Conservation (phyloP, 92 coral and sea anemone genomes). For the Zoanthus sansibaricus region DNA sequence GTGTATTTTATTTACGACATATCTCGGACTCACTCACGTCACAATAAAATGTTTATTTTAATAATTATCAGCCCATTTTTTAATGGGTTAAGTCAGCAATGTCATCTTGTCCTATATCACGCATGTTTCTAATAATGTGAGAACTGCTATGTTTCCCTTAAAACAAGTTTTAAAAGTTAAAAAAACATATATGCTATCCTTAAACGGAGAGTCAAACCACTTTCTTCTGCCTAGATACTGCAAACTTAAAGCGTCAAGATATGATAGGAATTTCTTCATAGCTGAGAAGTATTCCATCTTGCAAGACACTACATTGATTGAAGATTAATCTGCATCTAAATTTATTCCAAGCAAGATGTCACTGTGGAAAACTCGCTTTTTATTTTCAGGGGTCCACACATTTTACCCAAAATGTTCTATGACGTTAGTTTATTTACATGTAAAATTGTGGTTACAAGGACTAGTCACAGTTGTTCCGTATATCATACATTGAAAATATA, state of each 20-base stretch:
- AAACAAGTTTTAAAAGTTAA: slow-evolving; percentile 31
- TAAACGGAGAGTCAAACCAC: slow-evolving; percentile 49
- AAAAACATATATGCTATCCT: slow-evolving; percentile 35
- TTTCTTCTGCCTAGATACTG: slow-evolving; percentile 32
- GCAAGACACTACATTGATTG: not conserved
- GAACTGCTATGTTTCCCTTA: slow-evolving; percentile 36
- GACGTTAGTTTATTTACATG: slow-evolving; percentile 92
- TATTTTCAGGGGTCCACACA: not conserved
- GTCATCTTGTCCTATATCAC: not conserved
- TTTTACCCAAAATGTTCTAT: slow-evolving; percentile 42
- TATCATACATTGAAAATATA: slow-evolving; percentile 66
- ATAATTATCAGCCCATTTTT: slow-evolving; percentile 30
- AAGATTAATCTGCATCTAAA: not conserved
- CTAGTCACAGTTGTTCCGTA: slow-evolving; percentile 64
- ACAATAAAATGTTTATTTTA: slow-evolving; percentile 11
- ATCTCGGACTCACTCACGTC: slow-evolving; percentile 35
- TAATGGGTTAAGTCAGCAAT: slow-evolving; percentile 32
- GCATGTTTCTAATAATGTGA: slow-evolving; percentile 15
- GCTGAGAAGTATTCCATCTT: not conserved
- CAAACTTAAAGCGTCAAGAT: slow-evolving; percentile 43
- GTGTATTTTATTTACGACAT: slow-evolving; percentile 43
- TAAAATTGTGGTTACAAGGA: slow-evolving; percentile 84
- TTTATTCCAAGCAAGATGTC: slow-evolving; percentile 3
- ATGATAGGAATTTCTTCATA: not conserved
- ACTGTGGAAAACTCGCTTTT: not conserved